These are phyloP conservation scores for Orthonychiurus folsomi DNA, from an alignment of 2,888 invertebrate genomes.

Conservation along the genomic window DNA sequence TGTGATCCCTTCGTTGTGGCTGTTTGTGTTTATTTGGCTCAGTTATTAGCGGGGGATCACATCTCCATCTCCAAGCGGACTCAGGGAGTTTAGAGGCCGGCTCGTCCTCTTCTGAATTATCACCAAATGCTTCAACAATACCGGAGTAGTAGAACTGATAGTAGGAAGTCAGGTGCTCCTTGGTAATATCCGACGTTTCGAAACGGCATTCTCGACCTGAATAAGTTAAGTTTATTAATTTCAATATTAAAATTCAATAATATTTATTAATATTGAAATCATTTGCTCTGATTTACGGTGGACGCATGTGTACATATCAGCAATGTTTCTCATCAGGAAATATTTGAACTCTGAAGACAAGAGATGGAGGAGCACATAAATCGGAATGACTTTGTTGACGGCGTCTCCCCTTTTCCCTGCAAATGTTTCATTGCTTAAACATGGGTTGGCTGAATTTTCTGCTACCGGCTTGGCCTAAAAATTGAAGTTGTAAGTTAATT, in stretches of 20 bases:
- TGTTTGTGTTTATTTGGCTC: not conserved
- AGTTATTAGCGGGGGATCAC: constrained; percentile 16
- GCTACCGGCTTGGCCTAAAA: not conserved
- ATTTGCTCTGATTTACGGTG: constrained; percentile 13
- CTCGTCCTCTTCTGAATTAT: not conserved
- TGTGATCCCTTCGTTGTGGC: constrained; percentile 6
- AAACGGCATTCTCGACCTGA: constrained; percentile 9
- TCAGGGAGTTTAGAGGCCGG: constrained; percentile 5
- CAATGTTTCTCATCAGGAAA: constrained; percentile 18
- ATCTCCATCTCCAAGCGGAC: constrained; percentile 19
- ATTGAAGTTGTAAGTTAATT: no score
- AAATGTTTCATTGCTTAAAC: constrained; percentile 1
- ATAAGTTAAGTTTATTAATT: no score
- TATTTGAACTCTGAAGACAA: constrained; percentile 23
- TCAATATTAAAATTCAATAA: not conserved
- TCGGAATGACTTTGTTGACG: constrained; percentile 9
- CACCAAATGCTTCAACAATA: constrained; percentile 20
- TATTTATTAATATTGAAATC: not conserved
- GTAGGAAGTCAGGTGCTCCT: constrained; percentile 13
- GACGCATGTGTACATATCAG: constrained; percentile 18
- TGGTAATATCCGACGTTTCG: not conserved
- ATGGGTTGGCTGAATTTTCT: constrained; percentile 2
- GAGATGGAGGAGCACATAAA: constrained; percentile 22
- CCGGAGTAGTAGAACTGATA: constrained; percentile 18
- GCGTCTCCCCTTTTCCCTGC: constrained; percentile 6